Evolutionary conservation across 2,888 invertebrate genomes (phyloP).

Genomic region (Nowickia ferox): DNA sequence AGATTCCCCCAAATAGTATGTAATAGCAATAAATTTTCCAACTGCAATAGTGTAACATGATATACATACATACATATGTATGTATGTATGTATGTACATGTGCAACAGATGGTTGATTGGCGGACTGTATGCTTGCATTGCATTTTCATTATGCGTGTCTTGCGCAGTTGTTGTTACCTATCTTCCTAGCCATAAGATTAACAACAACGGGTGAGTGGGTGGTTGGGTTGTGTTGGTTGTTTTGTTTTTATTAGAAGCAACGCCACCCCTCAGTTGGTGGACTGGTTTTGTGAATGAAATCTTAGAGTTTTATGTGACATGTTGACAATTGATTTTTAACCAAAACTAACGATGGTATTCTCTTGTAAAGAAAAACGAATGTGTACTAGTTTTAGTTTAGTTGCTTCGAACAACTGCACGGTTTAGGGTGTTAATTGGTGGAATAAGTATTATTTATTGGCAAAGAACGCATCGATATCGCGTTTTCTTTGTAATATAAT

Average conservation of each 20-base stretch:
- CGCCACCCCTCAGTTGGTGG: conserved; percentile 30
- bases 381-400: conserved; percentile 36
- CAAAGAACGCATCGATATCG: not conserved
- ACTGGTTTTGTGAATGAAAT: conserved; percentile 69
- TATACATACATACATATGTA: no score
- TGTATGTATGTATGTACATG: no score
- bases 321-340: conserved; percentile 70
- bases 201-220: conserved; percentile 37
- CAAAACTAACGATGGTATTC: conserved; percentile 60
- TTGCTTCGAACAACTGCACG: conserved; percentile 52
- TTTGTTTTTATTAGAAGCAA: conserved; percentile 24
- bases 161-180: conserved; percentile 76
- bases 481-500: not conserved
- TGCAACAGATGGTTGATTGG: conserved; percentile 77
- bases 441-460: conserved; percentile 8
- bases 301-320: conserved; percentile 46
- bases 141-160: conserved; percentile 74
- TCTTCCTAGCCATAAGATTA: conserved; percentile 16
- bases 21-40: conserved; percentile 40
- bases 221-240: not conserved
- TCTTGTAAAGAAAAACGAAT: conserved; percentile 36
- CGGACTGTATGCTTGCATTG: not conserved
- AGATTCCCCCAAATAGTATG: conserved; percentile 53
- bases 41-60: conserved; percentile 37
- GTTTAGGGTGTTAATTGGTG: conserved; percentile 58